A percentile compares a stretch with the other conserved stretches of the same genome.
Evolutionary conservation across 2,888 invertebrate genomes (phyloP).

Genomic region (Aspidapion aeneum): DNA sequence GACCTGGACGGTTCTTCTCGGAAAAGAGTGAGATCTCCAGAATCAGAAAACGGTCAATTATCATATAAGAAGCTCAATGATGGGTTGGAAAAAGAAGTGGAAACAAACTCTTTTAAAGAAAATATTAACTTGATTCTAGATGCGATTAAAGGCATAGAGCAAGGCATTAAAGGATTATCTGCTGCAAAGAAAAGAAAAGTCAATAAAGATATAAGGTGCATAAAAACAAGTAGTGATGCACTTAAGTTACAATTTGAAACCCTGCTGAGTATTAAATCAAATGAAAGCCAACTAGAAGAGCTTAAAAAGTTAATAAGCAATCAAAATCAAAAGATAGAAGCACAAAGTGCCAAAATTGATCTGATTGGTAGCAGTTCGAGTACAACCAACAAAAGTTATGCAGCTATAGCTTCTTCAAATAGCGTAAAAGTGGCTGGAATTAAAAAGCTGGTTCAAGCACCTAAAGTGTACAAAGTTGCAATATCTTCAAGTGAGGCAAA

Average conservation of each 20-base stretch:
- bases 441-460: not conserved
- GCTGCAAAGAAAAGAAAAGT: not conserved
- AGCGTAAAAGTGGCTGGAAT: conserved; percentile 1
- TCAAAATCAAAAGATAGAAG: not conserved
- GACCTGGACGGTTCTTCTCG: no score
- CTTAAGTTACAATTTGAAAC: not conserved
- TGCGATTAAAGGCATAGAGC: not conserved
- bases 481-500: not conserved
- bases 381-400: not conserved
- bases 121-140: no score
- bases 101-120: no score
- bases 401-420: not conserved
- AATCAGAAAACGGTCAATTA: no score
- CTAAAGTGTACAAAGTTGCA: not conserved
- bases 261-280: not conserved
- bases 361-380: no score
- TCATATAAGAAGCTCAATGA: no score
- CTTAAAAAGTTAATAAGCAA: not conserved
- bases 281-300: not conserved
- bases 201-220: not conserved
- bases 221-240: not conserved
- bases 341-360: not conserved
- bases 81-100: no score
- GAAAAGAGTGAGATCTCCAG: no score
- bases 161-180: not conserved